phyloP scores from a whole-genome alignment of 2,113 vertebrate species.

The Sialia sialis region DNA sequence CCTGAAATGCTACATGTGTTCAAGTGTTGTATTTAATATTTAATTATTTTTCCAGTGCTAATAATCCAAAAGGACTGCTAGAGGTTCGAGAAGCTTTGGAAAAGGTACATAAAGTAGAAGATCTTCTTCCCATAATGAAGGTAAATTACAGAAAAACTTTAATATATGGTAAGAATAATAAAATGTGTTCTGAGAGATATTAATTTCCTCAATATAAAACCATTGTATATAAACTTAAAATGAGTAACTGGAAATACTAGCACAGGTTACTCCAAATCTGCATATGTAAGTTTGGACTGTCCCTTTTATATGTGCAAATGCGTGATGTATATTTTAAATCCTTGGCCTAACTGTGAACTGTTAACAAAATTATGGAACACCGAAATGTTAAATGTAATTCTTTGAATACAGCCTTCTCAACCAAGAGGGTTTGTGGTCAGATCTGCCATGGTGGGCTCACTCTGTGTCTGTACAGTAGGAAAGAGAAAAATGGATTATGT shows the following conservation, averaged over 20 bases:
- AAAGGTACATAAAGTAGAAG: slow-evolving; percentile 93
- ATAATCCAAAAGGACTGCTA: slow-evolving; percentile 88
- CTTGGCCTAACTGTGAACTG: background rate
- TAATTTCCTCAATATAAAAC: background rate
- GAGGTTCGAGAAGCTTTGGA: slow-evolving; percentile 94
- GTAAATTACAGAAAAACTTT: slow-evolving; percentile 67
- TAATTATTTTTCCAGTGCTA: slow-evolving; percentile 73
- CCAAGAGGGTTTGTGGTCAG: background rate
- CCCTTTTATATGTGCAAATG: background rate
- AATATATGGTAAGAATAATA: background rate
- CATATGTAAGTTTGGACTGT: background rate
- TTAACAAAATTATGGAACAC: background rate
- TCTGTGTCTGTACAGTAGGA: background rate
- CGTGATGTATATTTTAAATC: background rate
- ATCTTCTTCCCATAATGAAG: slow-evolving; percentile 99
- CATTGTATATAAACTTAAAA: background rate
- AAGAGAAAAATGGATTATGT: background rate
- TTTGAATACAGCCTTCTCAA: background rate
- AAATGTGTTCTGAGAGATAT: background rate
- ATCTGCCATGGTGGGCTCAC: background rate
- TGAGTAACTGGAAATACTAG: background rate
- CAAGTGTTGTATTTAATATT: background rate
- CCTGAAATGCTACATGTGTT: background rate
- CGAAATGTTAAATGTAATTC: background rate
- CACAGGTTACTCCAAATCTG: background rate